These are phyloP conservation scores for Phrynosoma platyrhinos DNA, from an alignment of 2,113 vertebrate genomes.

Conservation along the genomic window DNA sequence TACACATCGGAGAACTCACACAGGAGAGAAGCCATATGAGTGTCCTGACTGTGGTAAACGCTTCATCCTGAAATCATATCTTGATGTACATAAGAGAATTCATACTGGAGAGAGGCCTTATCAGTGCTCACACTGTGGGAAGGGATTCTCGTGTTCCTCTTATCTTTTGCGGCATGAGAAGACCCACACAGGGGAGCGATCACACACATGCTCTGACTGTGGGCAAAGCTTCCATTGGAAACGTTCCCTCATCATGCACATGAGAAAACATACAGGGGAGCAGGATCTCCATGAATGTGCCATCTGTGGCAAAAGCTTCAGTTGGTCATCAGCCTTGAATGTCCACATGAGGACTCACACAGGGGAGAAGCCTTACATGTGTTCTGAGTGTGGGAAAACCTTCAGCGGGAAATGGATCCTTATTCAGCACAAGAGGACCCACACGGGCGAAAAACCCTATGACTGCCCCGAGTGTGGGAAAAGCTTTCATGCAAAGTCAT, in stretches of 20 bases:
- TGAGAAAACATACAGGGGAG: constrained; percentile 54
- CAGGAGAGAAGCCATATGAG: constrained; percentile 22
- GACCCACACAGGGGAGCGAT: constrained; percentile 47
- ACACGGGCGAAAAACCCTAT: constrained; percentile 71
- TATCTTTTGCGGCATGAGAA: constrained; percentile 42
- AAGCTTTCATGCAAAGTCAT: constrained; percentile 58
- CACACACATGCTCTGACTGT: constrained; percentile 32
- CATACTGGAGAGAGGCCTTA: constrained; percentile 67
- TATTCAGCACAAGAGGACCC: constrained; percentile 72
- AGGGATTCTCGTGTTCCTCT: constrained; percentile 66
- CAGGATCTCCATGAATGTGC: constrained; percentile 64
- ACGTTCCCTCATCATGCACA: constrained; percentile 54
- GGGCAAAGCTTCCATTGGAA: constrained; percentile 45
- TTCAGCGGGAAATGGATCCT: constrained; percentile 62
- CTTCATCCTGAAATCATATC: constrained; percentile 51
- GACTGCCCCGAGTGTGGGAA: constrained; percentile 66
- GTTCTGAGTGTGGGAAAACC: constrained; percentile 54
- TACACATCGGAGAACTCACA: constrained; percentile 26
- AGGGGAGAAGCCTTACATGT: constrained; percentile 68
- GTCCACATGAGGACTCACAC: constrained; percentile 72
- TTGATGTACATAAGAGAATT: constrained; percentile 29
- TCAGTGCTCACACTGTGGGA: constrained; percentile 67
- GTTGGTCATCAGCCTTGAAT: constrained; percentile 67
- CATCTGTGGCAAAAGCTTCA: constrained; percentile 71
- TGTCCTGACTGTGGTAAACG: constrained; percentile 19